These are phyloP conservation scores for Cettia cetti DNA, from an alignment of 2,113 vertebrate species.

Conservation along the genomic window DNA sequence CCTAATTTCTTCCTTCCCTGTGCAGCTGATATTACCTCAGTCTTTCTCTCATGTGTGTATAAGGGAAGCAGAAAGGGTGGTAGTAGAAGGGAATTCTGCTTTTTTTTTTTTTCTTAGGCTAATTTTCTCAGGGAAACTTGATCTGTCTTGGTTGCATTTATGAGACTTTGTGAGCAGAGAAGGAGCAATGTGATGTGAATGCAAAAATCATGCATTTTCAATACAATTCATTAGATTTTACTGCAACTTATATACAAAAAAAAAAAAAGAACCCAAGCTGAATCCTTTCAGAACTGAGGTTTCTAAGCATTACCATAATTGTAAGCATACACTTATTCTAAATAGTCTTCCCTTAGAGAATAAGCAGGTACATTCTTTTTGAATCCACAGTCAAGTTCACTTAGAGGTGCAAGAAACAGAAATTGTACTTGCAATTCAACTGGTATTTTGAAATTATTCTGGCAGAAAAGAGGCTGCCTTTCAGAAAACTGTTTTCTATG, in stretches of 20 bases:
- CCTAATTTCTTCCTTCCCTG: not conserved
- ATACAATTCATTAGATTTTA: constrained; percentile 62
- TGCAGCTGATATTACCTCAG: not conserved
- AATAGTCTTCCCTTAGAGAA: constrained; percentile 39
- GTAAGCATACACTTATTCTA: constrained; percentile 29
- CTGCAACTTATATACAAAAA: constrained; percentile 49
- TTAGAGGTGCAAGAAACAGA: constrained; percentile 51
- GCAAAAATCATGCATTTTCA: constrained; percentile 62
- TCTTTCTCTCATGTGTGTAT: not conserved
- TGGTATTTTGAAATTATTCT: constrained; percentile 28
- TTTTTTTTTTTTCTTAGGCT: constrained; percentile 37
- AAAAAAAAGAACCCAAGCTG: not conserved
- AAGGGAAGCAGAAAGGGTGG: not conserved
- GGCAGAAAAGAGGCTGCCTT: constrained; percentile 8
- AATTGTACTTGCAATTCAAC: constrained; percentile 36
- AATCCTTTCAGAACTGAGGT: not conserved
- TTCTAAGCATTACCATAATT: constrained; percentile 21
- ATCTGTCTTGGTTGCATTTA: constrained; percentile 20
- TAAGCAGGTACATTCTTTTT: constrained; percentile 6
- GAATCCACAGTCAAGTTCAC: constrained; percentile 14
- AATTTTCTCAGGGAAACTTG: constrained; percentile 63
- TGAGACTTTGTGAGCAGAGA: constrained; percentile 40
- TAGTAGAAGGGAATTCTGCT: not conserved
- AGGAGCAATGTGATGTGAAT: constrained; percentile 55
- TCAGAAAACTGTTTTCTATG: constrained; percentile 7